Conservation (phyloP, 2,797 vertebrate genomes). For the Tangara arthus region DNA sequence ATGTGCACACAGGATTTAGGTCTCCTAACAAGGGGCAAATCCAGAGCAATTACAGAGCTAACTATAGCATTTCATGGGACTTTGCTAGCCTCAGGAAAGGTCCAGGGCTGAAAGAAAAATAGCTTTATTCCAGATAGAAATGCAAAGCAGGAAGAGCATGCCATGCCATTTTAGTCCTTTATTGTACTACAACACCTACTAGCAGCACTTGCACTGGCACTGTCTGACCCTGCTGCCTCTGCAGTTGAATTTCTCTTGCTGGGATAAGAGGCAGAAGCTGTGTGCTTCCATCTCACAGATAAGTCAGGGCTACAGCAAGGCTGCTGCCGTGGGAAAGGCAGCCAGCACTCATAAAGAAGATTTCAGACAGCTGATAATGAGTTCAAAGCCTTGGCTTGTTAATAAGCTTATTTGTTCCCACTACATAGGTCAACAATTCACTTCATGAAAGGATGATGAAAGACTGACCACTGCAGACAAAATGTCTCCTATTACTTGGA, state of each 20-base stretch:
- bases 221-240: neutral
- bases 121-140: neutral
- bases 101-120: neutral
- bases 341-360: slow-evolving; percentile 27
- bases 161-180: neutral
- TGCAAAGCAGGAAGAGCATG: neutral
- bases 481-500: slow-evolving; percentile 27
- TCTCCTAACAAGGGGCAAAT: neutral
- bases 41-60: neutral
- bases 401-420: slow-evolving; percentile 45
- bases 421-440: slow-evolving; percentile 33
- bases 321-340: slow-evolving; percentile 3
- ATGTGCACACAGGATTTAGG: neutral
- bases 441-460: slow-evolving; percentile 48
- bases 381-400: slow-evolving; percentile 20
- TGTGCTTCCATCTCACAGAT: neutral
- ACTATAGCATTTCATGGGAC: neutral
- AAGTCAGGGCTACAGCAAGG: neutral
- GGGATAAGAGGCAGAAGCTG: neutral
- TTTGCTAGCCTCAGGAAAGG: neutral
- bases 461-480: slow-evolving; percentile 51
- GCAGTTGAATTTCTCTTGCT: neutral
- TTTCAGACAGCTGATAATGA: slow-evolving; percentile 53
- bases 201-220: neutral
- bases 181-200: neutral